A percentile compares a stretch with the other conserved stretches of the same genome.
Conservation (phyloP, 2,113 vertebrate genomes). For the Illadopsis cleaveri region DNA sequence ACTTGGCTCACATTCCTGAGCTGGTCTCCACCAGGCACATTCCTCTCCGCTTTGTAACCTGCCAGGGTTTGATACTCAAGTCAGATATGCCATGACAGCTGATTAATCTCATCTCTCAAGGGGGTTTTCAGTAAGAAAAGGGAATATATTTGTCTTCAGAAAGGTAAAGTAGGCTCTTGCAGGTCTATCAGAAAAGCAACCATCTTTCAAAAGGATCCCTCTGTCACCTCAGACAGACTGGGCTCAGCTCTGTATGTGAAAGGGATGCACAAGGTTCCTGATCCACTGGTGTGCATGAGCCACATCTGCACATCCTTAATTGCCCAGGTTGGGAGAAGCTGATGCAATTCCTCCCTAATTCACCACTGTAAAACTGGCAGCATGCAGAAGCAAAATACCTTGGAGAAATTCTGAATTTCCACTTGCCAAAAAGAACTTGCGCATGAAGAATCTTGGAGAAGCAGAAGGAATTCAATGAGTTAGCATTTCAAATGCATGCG, state of each 20-base stretch:
- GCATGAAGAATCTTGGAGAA: neutral
- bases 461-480: neutral
- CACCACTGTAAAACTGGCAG: neutral
- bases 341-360: neutral
- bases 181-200: neutral
- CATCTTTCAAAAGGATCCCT: neutral
- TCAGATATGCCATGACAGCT: neutral
- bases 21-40: neutral
- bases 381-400: neutral
- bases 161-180: neutral
- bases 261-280: neutral
- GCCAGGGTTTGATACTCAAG: neutral
- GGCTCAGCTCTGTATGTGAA: neutral
- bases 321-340: neutral
- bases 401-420: constrained; percentile 23
- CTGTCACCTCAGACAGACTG: neutral
- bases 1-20: neutral
- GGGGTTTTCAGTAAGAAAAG: neutral
- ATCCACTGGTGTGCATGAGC: neutral
- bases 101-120: neutral
- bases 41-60: neutral
- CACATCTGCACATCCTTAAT: neutral
- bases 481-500: neutral
- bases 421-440: neutral
- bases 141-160: neutral